Conservation (phyloP, 2,113 vertebrate species). For the Halcyon senegalensis region DNA sequence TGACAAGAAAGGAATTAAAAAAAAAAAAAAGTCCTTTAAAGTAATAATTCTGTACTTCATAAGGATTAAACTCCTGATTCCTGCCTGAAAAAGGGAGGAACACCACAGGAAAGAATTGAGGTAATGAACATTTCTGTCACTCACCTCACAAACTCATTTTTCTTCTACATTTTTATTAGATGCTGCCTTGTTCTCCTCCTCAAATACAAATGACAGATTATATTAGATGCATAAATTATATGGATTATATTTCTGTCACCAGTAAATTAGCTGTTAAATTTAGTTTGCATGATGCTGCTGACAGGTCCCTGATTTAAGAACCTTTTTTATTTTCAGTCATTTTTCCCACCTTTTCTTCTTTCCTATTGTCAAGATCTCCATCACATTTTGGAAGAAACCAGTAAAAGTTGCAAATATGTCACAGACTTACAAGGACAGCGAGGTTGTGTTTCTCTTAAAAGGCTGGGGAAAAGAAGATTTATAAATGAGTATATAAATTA, state of each 20-base stretch:
- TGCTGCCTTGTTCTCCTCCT: constrained; percentile 40
- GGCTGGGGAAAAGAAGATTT: background rate
- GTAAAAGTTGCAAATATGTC: background rate
- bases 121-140: constrained; percentile 63
- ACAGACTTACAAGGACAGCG: background rate
- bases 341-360: background rate
- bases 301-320: constrained; percentile 27
- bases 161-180: constrained; percentile 41
- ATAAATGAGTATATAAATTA: background rate
- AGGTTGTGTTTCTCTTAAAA: background rate
- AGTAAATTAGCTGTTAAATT: constrained; percentile 67
- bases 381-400: background rate
- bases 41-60: constrained; percentile 39
- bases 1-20: background rate
- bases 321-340: background rate
- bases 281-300: constrained; percentile 46
- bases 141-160: constrained; percentile 40
- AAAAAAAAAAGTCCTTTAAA: background rate
- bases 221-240: constrained; percentile 65
- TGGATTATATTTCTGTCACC: constrained; percentile 60
- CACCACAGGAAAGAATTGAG: background rate
- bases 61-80: constrained; percentile 7
- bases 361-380: background rate
- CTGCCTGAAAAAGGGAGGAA: constrained; percentile 7
- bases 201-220: constrained; percentile 65